These are phyloP conservation scores for Anolis sagrei DNA, from an alignment of 2,113 vertebrate genomes.

Conservation along the genomic window DNA sequence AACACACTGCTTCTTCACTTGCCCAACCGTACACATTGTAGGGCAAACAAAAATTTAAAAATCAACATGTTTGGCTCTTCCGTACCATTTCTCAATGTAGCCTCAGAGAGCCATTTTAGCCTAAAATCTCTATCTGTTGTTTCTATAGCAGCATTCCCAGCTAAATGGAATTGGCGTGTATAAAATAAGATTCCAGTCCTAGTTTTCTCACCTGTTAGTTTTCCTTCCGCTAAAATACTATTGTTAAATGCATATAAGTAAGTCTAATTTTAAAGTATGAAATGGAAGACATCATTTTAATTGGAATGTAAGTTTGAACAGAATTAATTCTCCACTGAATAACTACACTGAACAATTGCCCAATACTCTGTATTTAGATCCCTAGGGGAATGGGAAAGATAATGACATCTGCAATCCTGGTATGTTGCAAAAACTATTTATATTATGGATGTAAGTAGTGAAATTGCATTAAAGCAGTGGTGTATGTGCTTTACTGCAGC, in stretches of 20 bases:
- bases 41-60: background rate
- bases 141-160: conserved; percentile 45
- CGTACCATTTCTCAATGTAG: conserved; percentile 42
- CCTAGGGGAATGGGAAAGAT: conserved; percentile 6
- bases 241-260: conserved; percentile 41
- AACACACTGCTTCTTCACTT: background rate
- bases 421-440: conserved; percentile 6
- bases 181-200: conserved; percentile 32
- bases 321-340: conserved; percentile 47
- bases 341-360: conserved; percentile 43
- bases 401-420: background rate
- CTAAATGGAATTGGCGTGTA: conserved; percentile 12
- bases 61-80: background rate
- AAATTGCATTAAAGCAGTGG: background rate
- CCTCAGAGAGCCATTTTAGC: conserved; percentile 9
- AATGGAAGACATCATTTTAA: conserved; percentile 50
- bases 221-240: conserved; percentile 23
- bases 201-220: background rate
- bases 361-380: background rate
- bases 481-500: background rate
- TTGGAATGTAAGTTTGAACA: conserved; percentile 42
- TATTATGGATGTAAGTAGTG: background rate
- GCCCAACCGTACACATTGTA: background rate
- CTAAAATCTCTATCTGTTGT: conserved; percentile 37
- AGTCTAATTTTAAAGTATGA: conserved; percentile 15